Percentiles rank a stretch among this genome's conserved stretches.
These are phyloP conservation scores for Anisognathus igniventris DNA, from an alignment of 2,797 vertebrate species.

Conservation along the genomic window DNA sequence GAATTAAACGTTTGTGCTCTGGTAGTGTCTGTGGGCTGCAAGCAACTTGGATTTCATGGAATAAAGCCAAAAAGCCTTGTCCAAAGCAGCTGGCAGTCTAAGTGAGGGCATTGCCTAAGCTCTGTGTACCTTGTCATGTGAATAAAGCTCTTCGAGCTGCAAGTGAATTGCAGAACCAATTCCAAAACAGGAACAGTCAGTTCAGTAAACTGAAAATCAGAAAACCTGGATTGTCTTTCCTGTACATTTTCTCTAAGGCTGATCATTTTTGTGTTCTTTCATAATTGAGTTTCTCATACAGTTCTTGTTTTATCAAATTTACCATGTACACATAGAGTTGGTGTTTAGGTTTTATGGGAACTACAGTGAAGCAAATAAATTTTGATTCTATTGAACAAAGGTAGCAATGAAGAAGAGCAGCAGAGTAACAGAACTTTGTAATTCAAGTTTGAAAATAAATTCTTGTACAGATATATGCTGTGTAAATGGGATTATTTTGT, in stretches of 20 bases:
- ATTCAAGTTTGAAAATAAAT: not conserved
- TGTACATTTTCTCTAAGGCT: not conserved
- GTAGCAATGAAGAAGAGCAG: not conserved
- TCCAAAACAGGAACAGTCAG: not conserved
- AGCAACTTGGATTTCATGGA: not conserved
- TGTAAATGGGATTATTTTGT: not conserved
- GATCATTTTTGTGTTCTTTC: not conserved
- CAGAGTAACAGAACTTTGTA: not conserved
- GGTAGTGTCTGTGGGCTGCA: not conserved
- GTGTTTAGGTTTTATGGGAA: not conserved
- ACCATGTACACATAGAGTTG: rapidly evolving
- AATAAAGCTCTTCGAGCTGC: not conserved
- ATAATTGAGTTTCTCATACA: not conserved
- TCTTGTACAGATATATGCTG: not conserved
- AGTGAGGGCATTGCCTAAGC: not conserved
- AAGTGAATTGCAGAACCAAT: not conserved
- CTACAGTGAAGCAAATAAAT: not conserved
- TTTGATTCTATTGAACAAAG: not conserved
- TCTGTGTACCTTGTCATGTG: not conserved
- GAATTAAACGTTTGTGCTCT: not conserved
- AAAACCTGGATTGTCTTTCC: not conserved
- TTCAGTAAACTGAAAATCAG: not conserved
- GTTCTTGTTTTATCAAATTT: not conserved
- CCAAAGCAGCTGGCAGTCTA: not conserved
- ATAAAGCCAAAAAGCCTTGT: not conserved